These are phyloP conservation scores for Eublepharis macularius DNA, from an alignment of 2,113 vertebrate genomes.

Conservation along the genomic window DNA sequence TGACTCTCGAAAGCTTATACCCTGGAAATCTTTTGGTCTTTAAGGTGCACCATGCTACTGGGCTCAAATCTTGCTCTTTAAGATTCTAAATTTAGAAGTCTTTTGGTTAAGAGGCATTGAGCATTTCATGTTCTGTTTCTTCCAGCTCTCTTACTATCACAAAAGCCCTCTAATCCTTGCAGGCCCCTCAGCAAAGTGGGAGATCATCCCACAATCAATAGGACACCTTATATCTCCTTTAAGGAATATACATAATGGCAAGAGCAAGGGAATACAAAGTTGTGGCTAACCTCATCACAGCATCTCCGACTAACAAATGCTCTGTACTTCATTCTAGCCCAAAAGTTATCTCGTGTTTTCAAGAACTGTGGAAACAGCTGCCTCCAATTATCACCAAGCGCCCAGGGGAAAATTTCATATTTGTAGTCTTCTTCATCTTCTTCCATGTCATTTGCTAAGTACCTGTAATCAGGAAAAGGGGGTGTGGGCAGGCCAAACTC, in stretches of 20 bases:
- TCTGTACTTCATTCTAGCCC: constrained; percentile 67
- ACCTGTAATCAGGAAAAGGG: constrained; percentile 29
- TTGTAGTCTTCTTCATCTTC: constrained; percentile 72
- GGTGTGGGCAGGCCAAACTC: not conserved
- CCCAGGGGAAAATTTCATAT: constrained; percentile 69
- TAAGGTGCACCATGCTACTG: too few species aligned
- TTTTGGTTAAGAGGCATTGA: too few species aligned
- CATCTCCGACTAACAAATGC: constrained; percentile 56
- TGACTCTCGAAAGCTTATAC: too few species aligned
- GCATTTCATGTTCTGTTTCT: not conserved
- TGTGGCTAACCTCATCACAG: constrained; percentile 65
- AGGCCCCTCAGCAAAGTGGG: not conserved
- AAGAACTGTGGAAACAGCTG: constrained; percentile 49
- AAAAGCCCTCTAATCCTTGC: not conserved
- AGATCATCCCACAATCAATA: not conserved
- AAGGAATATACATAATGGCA: not conserved
- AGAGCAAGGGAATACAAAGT: not conserved
- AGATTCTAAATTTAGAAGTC: too few species aligned
- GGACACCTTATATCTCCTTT: not conserved
- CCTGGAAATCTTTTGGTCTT: too few species aligned
- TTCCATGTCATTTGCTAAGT: constrained; percentile 75
- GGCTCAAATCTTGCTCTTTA: too few species aligned
- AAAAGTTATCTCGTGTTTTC: constrained; percentile 50
- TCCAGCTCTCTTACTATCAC: not conserved
- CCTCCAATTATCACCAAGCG: constrained; percentile 53